Conservation (phyloP, 1,140 invertebrate genomes). For the Eupristina koningsbergeri region DNA sequence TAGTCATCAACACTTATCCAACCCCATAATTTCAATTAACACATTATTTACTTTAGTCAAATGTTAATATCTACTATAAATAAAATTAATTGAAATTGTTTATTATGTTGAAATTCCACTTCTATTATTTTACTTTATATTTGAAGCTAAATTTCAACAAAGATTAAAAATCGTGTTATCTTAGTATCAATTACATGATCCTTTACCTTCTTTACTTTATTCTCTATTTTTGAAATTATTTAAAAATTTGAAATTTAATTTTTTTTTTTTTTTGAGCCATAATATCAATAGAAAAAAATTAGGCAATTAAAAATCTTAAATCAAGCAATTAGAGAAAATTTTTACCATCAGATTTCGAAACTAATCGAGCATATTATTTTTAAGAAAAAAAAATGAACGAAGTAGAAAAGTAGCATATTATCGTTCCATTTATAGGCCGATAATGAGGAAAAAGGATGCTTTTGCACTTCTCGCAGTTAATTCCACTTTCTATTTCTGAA, state of each 20-base stretch:
- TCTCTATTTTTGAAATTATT: not conserved
- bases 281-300: not conserved
- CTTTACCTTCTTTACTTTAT: constrained; percentile 2
- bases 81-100: too few species aligned
- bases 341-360: not conserved
- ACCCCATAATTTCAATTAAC: not conserved
- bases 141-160: not conserved
- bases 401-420: constrained; percentile 44
- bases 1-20: not conserved
- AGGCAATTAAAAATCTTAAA: not conserved
- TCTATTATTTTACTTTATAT: not conserved
- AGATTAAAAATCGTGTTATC: not conserved
- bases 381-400: constrained; percentile 36
- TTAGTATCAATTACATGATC: not conserved
- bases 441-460: constrained; percentile 36
- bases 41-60: not conserved
- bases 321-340: not conserved
- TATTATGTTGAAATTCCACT: not conserved
- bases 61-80: not conserved
- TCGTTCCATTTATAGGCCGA: constrained; percentile 58
- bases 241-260: not conserved
- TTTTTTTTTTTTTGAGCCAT: not conserved
- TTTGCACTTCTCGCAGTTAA: constrained; percentile 34
- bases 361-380: constrained; percentile 50
- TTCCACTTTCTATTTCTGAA: constrained; percentile 44